Conservation (phyloP, 1,140 invertebrate genomes). For the Panagrolaimus sp. region DNA sequence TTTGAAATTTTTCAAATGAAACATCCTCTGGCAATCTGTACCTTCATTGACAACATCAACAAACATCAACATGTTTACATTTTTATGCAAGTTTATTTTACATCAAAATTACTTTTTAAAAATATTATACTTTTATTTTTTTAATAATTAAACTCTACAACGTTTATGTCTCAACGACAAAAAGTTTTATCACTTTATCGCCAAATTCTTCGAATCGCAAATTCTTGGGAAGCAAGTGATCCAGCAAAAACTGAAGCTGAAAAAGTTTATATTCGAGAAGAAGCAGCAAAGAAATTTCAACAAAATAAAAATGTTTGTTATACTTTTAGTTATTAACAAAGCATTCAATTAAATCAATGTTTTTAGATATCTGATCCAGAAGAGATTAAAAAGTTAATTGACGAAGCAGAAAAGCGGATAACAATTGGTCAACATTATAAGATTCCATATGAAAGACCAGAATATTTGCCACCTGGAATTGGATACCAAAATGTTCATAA, state of each 20-base stretch:
- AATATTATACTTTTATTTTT: too few relatives aligned
- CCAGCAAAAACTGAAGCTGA: slow-evolving; percentile 26
- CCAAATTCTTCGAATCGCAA: slow-evolving; percentile 30
- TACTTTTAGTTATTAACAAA: neutral
- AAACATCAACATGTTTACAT: too few relatives aligned
- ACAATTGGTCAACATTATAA: slow-evolving; percentile 27
- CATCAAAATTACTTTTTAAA: too few relatives aligned
- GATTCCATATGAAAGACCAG: slow-evolving; percentile 30
- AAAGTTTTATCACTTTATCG: slow-evolving; percentile 28
- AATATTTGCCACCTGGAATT: slow-evolving; percentile 31
- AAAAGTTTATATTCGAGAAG: slow-evolving; percentile 28
- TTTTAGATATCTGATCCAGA: neutral
- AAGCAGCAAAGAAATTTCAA: slow-evolving; percentile 27
- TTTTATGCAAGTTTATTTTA: too few relatives aligned
- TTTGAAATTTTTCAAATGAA: too few relatives aligned
- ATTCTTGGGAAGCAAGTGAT: slow-evolving; percentile 28
- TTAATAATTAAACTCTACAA: too few relatives aligned
- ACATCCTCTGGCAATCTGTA: too few relatives aligned
- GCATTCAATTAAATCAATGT: too few relatives aligned
- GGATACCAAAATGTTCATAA: slow-evolving; percentile 14
- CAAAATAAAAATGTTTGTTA: slow-evolving; percentile 28
- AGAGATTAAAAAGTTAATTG: slow-evolving; percentile 24
- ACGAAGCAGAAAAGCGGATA: slow-evolving; percentile 31
- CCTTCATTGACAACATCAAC: too few relatives aligned
- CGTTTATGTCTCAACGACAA: neutral